Base-by-base conservation (phyloP, 2,888 invertebrate genomes). In the Pammene fasciana region DNA sequence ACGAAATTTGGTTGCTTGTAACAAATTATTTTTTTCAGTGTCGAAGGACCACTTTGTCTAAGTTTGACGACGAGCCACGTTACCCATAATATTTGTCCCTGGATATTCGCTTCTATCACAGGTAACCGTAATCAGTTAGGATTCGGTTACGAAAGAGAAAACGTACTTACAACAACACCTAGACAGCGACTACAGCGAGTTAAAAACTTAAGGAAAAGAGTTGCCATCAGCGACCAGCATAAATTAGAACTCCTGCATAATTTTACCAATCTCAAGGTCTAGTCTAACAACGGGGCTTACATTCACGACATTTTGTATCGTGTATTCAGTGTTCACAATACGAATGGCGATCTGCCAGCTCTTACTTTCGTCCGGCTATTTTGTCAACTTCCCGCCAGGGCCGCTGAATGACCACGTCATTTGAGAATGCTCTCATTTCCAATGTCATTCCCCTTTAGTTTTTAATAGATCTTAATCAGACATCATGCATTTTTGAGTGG, bases 351-450 rank as follows among this genome's bases (percentile, higher is more conserved):
- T n/a, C 46, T 79, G 88, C 92, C 92, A 90, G 81, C 74, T 82
- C 79, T 83, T 76, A 84, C 81, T 85, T 86, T 86, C 82, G 80
- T 77, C 74, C 74, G 75, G 78, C 77, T 83, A 85, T 84, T 87
- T 87, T 87, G 88, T 88, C 88, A 89, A 87, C 86, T 85, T 86
- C 80, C 76, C 75, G 75, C 75, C 88, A 88, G 88, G 88, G 88
- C 85, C 85, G 80, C 76, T 81, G 78, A 86, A 85, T 85, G 83
- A 80, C 80, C 77, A 76, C 75, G 79, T 76, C 74, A 74, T 75
- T 75, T 72, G 64, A 72, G 75, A 76, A 72, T 72, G 62, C 67
- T 73, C 68, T 68, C 26, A 54, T 77, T 74, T 77, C 80, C 82
- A 85, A 86, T 85, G 86, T 82, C 85, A 81, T 83, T 83, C 79